These are phyloP conservation scores for Pristis pectinata DNA, from an alignment of 2,797 vertebrate genomes.

Conservation along the genomic window DNA sequence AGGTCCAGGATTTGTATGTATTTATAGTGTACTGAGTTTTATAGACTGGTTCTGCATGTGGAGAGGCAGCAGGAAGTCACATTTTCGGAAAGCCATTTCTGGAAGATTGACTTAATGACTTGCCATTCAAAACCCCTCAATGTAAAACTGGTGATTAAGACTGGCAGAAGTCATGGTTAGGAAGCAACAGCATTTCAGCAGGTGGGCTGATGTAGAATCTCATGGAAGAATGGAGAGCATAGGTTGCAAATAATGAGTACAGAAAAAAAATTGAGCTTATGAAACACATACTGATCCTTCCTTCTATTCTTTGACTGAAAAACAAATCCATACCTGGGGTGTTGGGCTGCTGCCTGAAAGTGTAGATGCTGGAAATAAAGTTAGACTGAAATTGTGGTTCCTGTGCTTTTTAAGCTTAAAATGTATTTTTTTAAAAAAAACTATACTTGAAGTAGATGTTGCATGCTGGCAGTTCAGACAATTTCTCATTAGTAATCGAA, in stretches of 20 bases:
- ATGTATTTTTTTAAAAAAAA: too few species aligned
- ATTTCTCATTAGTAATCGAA: not conserved
- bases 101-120: constrained; percentile 24
- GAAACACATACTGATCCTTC: not conserved
- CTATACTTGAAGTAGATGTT: not conserved
- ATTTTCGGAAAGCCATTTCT: not conserved
- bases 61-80: not conserved
- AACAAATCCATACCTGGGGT: not conserved
- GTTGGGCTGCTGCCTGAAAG: not conserved
- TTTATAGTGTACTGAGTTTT: not conserved
- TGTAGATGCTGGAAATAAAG: not conserved
- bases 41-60: not conserved
- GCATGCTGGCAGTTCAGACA: not conserved
- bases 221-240: not conserved
- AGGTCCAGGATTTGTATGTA: not conserved
- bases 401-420: not conserved
- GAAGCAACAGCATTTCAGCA: not conserved
- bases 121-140: not conserved
- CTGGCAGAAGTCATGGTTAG: not conserved
- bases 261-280: not conserved
- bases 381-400: not conserved
- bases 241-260: not conserved
- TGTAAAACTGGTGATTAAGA: constrained; percentile 5
- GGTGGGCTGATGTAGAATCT: not conserved
- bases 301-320: not conserved